phyloP scores from a whole-genome alignment of 1,140 invertebrate genomes.

The Mylabris phalerata region DNA sequence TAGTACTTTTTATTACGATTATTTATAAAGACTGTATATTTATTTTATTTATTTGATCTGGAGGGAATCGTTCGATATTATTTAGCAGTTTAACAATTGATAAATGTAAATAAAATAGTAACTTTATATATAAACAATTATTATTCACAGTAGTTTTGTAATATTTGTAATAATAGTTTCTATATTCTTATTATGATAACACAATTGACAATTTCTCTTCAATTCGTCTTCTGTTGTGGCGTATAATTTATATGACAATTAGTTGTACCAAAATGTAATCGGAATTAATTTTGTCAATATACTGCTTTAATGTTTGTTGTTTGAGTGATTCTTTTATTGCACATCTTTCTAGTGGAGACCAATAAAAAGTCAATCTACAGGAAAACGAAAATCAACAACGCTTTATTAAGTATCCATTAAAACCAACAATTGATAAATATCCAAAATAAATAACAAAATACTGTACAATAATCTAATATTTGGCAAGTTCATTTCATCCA shows the following conservation, averaged over 20 bases:
- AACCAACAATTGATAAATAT: too few relatives aligned
- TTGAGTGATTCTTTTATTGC: too few relatives aligned
- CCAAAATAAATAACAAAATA: background rate
- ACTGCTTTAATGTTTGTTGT: too few relatives aligned
- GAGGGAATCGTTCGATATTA: background rate
- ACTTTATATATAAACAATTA: slow-evolving; percentile 4
- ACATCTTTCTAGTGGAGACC: too few relatives aligned
- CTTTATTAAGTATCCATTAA: too few relatives aligned
- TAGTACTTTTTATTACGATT: slow-evolving; percentile 13
- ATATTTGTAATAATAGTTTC: slow-evolving; percentile 17
- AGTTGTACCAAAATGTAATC: too few relatives aligned
- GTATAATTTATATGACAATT: too few relatives aligned
- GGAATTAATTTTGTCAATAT: too few relatives aligned
- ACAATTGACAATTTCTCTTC: background rate
- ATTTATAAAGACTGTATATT: slow-evolving; percentile 21
- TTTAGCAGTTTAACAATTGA: slow-evolving; percentile 9
- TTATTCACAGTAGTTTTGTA: slow-evolving; percentile 23
- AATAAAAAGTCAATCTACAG: too few relatives aligned
- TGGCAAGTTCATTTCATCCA: slow-evolving; percentile 49
- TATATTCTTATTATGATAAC: background rate
- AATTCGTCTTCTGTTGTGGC: too few relatives aligned
- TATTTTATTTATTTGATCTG: slow-evolving; percentile 11
- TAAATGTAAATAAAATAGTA: slow-evolving; percentile 8
- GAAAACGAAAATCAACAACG: too few relatives aligned
- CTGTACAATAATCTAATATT: background rate